Base-by-base conservation (phyloP, 2,888 invertebrate species). In the Corythucha ciliata region DNA sequence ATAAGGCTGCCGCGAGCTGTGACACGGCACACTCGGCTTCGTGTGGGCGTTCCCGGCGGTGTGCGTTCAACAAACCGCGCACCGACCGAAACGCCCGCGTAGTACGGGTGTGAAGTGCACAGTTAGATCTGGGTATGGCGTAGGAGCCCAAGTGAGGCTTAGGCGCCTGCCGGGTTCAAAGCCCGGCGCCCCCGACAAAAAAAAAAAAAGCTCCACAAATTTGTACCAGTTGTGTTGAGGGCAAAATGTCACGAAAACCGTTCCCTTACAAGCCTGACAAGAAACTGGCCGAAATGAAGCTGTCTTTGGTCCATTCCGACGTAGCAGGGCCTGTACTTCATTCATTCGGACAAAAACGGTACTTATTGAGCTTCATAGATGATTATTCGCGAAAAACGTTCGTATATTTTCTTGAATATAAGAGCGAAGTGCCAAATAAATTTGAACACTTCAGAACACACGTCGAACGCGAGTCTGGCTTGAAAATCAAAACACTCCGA, bases 401-500 rank as follows among this genome's bases (percentile, higher is more conserved):
- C 32, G 50, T 53, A 12, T 67, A 65, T 57, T 63, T 66, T 56
- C 52, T 68, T 16, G 64, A 65, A 50, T 55, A 56, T 25, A 67
- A 69, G 59, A 45, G 51, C 39, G 63, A 68, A 56, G 62, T 64
- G 26, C 53, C 58, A 5, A 34, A 52, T 3, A 52, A 41, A 3
- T 64, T 64, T 54, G 47, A 48, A 34, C 48, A 62, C 22, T 65
- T 63, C 54, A 60, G 63, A 37, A 39, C 26, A 4, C 39, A 57
- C 27, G 61, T 60, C 16, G 64, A 65, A 58, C 62, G 59, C 16
- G 56, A 63, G 49, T 58, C 51, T 22, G 57, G 49, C 10, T 52
- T 32, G 29, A 62, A 41, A 42, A 60, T 61, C 2, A 59, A 61
- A 53, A 47, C 48, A 22, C 45, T 64, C 8, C 37, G 63, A 25